Base-by-base conservation (phyloP, 2,113 vertebrate species). In the Thymallus thymallus region DNA sequence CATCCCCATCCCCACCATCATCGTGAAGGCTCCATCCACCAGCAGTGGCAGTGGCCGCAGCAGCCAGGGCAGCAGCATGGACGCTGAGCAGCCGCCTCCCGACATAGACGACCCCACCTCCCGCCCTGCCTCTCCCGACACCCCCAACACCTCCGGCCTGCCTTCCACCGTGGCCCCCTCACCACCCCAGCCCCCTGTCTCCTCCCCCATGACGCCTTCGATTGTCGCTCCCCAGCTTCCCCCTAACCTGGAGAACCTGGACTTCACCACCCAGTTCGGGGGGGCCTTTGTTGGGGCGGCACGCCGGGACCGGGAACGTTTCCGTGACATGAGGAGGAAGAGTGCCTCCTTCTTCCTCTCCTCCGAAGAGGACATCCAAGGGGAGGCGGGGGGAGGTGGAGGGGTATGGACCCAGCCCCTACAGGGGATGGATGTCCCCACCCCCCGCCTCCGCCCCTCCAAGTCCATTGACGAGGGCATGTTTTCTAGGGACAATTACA, bases 381-480 rank as follows among this genome's bases (percentile, higher is more conserved):
- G 88, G 46, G 89, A 91, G 68, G 85, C 82, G 48, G 90, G 89
- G 7, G 91, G 75, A 16, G 76, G 69, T 10, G 66, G 86, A 24
- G 89, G 83, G 71, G 67, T 16, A 61, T 85, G 84, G 80, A 89
- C 86, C 72, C 89, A 85, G 80, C 89, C 81, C 67, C 81, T 87
- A 35, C 92, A 91, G 32, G 46, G 81, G 26, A 89, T 41, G 68
- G 87, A 90, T 6, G 80, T 86, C 10, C 93, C 94, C 16, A 88
- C 87, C 0, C 92, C 94, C 32, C 92, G 95, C 26, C 91, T 96
- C 56, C 93, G 94, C 24, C 94, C 95, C 45, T 97, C 95, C 62
- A 97, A 97, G 22, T 97, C 96, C 81, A 97, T 97, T 46, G 96
- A 97, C 48, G 96, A 97, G 64, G 95, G 94, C 77, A 94, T 97